Percentiles rank a stretch among this genome's conserved stretches.
These are phyloP conservation scores for Mustela nigripes DNA, from an alignment of 2,113 vertebrate genomes.

Conservation along the genomic window DNA sequence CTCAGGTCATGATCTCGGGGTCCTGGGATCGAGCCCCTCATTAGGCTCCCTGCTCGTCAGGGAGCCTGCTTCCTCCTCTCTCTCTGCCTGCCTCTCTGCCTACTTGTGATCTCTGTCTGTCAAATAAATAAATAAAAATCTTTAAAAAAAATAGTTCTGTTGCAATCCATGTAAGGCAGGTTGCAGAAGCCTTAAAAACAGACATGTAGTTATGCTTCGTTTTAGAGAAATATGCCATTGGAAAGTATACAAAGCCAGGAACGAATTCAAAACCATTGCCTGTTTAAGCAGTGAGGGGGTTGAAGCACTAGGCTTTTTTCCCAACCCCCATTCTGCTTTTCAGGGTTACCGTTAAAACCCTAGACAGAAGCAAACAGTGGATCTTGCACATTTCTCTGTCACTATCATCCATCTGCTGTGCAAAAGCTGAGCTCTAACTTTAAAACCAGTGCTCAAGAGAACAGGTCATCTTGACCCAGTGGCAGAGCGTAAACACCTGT, in stretches of 20 bases:
- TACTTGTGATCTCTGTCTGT: too few relatives aligned
- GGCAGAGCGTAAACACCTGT: background rate
- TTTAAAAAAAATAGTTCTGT: background rate
- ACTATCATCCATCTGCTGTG: background rate
- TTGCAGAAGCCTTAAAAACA: slow-evolving; percentile 52
- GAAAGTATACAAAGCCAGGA: background rate
- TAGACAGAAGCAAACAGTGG: background rate
- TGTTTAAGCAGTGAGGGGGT: background rate
- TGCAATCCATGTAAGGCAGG: slow-evolving; percentile 19
- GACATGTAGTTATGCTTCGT: background rate
- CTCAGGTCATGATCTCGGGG: too few relatives aligned
- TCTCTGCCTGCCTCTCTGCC: too few relatives aligned
- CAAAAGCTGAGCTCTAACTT: slow-evolving; percentile 34
- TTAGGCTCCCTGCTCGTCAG: too few relatives aligned
- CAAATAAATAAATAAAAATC: too few relatives aligned
- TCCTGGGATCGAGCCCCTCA: too few relatives aligned
- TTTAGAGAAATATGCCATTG: background rate
- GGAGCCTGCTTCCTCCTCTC: too few relatives aligned
- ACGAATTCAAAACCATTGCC: background rate
- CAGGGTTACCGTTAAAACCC: slow-evolving; percentile 27
- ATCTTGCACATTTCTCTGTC: background rate
- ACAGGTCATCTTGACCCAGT: slow-evolving; percentile 34
- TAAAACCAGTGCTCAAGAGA: slow-evolving; percentile 5
- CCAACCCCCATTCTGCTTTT: background rate
- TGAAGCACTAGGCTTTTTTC: slow-evolving; percentile 34